Percentiles rank a stretch among this genome's conserved stretches.
Evolutionary conservation across 2,888 invertebrate species (phyloP).

Genomic region (Lissonota sp.): DNA sequence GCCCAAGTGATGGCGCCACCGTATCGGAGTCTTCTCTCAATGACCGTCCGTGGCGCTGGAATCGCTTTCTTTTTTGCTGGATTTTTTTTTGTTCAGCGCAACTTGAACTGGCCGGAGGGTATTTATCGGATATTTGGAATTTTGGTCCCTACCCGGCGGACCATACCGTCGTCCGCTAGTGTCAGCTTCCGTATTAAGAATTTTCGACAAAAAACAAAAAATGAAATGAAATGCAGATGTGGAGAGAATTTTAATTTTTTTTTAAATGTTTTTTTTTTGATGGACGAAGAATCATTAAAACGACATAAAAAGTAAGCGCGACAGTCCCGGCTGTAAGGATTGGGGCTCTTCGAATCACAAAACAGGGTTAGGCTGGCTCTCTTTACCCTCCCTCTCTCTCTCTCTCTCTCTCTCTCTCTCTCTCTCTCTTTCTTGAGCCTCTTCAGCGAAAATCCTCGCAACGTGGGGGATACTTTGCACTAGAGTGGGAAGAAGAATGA

Average conservation of each 20-base stretch:
- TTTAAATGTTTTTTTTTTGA: no score
- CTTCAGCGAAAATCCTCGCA: no score
- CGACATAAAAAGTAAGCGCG: no score
- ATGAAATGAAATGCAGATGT: not conserved
- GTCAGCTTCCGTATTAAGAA: conserved; percentile 10
- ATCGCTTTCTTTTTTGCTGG: not conserved
- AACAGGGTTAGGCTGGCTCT: conserved; percentile 15
- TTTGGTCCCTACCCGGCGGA: conserved; percentile 28
- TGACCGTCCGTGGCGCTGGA: not conserved
- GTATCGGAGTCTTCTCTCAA: not conserved
- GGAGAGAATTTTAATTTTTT: not conserved
- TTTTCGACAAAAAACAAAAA: no score
- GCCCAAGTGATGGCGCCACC: not conserved
- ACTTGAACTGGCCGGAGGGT: not conserved
- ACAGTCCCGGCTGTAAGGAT: no score
- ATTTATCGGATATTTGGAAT: conserved; percentile 11
- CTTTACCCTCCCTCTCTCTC: no score
- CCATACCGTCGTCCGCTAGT: conserved; percentile 21
- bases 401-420: no score
- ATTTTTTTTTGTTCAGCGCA: not conserved
- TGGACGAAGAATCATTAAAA: no score
- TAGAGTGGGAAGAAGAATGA: conserved; percentile 28
- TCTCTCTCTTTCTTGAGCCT: no score
- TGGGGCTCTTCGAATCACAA: not conserved
- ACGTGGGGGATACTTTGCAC: no score